A percentile compares a stretch with the other conserved stretches of the same genome.
These are phyloP conservation scores for Capitulum mitella DNA, from an alignment of 2,888 invertebrate genomes.

Conservation along the genomic window DNA sequence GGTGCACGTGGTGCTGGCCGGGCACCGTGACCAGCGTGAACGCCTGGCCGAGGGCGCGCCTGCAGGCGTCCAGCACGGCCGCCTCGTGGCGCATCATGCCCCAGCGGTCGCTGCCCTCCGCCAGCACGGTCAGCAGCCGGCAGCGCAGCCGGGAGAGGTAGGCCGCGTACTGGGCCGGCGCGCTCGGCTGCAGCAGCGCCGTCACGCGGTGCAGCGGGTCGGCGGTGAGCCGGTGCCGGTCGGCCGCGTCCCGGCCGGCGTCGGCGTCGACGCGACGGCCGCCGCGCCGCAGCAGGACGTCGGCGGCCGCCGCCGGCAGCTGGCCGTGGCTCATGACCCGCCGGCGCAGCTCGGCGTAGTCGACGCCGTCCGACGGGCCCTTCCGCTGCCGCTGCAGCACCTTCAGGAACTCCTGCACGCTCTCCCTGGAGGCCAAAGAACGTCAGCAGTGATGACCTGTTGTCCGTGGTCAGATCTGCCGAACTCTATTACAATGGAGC, in stretches of 20 bases:
- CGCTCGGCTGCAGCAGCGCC: background rate
- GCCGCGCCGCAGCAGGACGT: background rate
- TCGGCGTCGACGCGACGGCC: background rate
- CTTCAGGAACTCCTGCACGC: background rate
- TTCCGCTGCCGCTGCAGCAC: background rate
- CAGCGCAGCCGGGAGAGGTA: background rate
- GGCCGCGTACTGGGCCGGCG: background rate
- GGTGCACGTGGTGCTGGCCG: background rate
- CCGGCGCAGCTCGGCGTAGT: background rate
- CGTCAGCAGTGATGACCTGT: no score
- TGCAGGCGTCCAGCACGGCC: background rate
- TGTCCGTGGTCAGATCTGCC: no score
- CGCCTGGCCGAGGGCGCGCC: background rate
- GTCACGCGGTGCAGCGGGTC: background rate
- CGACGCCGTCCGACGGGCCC: background rate
- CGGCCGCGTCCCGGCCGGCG: no score
- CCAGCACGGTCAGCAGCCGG: background rate
- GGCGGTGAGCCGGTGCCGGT: background rate
- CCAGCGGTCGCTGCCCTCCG: background rate
- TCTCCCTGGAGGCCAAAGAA: background rate
- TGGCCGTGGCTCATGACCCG: background rate
- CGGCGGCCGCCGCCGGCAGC: background rate
- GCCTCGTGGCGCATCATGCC: background rate
- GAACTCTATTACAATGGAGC: no score
- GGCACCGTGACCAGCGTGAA: background rate